These are phyloP conservation scores for Australoheros scitulus DNA, from an alignment of 2,113 vertebrate species.

Conservation along the genomic window DNA sequence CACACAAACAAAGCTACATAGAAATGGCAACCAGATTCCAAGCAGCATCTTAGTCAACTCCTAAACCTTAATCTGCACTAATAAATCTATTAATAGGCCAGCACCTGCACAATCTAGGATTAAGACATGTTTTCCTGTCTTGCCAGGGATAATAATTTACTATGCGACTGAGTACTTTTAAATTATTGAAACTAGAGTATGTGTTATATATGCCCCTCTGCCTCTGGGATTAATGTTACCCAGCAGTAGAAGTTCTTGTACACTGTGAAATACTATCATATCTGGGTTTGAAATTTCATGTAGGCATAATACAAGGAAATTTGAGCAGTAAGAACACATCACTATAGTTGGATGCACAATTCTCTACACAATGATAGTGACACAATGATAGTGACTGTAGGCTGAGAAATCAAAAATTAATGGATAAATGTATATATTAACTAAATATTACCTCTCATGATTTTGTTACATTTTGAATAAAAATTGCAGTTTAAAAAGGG, in stretches of 20 bases:
- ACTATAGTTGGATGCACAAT: conserved; percentile 22
- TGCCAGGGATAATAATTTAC: not conserved
- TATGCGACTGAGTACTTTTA: not conserved
- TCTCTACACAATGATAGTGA: not conserved
- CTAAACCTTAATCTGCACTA: conserved; percentile 63
- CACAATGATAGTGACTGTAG: not conserved
- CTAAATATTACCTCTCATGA: not conserved
- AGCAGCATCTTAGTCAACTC: conserved; percentile 39
- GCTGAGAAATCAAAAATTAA: not conserved
- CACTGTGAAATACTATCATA: conserved; percentile 36
- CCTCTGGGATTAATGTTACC: not conserved
- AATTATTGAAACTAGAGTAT: not conserved
- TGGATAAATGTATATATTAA: not conserved
- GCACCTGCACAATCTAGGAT: conserved; percentile 39
- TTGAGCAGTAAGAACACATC: conserved; percentile 31
- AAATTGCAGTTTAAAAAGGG: not conserved
- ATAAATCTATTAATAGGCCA: conserved; percentile 67
- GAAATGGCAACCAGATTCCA: conserved; percentile 36
- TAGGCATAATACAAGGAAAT: conserved; percentile 43
- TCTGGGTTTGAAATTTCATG: conserved; percentile 42
- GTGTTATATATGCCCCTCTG: not conserved
- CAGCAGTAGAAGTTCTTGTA: conserved; percentile 10
- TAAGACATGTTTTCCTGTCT: conserved; percentile 17
- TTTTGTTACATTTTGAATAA: not conserved
- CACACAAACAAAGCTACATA: conserved; percentile 31